Base-by-base conservation (phyloP, 2,113 vertebrate genomes). In the Coryphaenoides rupestris region DNA sequence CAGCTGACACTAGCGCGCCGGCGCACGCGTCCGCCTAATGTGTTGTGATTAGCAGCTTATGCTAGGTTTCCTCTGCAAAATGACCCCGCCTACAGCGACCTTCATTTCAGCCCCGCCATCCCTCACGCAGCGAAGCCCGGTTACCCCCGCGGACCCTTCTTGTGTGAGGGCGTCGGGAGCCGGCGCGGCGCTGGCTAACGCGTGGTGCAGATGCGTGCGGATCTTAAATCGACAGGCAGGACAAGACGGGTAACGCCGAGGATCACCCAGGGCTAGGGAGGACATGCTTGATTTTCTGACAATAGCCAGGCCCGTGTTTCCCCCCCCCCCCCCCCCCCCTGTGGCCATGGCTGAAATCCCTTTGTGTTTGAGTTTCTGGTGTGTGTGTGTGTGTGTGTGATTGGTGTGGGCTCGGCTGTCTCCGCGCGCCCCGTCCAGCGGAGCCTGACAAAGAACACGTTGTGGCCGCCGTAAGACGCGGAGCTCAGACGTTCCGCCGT, bases 1-100 rank as follows among this genome's bases (percentile, higher is more conserved):
- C 89, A 93, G 84, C 91, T 94, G 92, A 93, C 92, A 93, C 86
- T 89, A 89, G 82, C 26, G 66, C 87, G 92, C 90, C 89, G 92
- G 88, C 91, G 92, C 92, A 2, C 6, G 86, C 83, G 75, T 84
- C 74, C 89, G 88, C 78, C 75, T 93, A 94, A 94, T 93, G 88
- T 92, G 92, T 93, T 93, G 85, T 93, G 93, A 96, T 96, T 93
- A 94, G 92, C 86, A 95, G 92, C 92, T 94, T 95, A 94, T 93
- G 92, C 80, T 92, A 85, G 88, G 88, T 92, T 91, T 84, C 89
- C 82, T 80, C 81, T 73, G 84, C 78, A 90, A 92, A 77, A 90
- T 87, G 88, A 88, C 85, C 90, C 92, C 93, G n/a, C 74, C 47
- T n/a, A n/a, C 47, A 92, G 89, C 90, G n/a, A n/a, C n/a, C n/a